Base-by-base conservation (phyloP, 2,888 invertebrate species). In the Creontiades dilutus region DNA sequence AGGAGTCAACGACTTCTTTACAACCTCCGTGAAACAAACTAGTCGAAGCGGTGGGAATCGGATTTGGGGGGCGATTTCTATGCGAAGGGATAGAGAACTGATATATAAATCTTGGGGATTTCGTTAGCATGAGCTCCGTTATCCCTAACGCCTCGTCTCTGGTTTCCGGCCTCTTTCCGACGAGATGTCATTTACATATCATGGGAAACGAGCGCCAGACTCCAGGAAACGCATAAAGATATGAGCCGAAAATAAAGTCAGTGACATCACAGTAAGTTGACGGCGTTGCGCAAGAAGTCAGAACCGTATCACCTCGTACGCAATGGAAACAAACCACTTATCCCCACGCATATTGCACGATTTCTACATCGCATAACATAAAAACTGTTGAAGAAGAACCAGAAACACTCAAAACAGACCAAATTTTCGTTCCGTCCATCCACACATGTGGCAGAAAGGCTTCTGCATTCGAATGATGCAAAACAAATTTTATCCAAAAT, bases 121-220 rank as follows among this genome's bases (percentile, higher is more conserved):
- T 68, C 68, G 68, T 68, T 68, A 68, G 68, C 23, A 23, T 68
- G 68, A 27, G 68, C 68, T 23, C 68, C 68, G 23, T 68, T 68
- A 68, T 68, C 27, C 23, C 11, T 11, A 68, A 68, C 68, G 23
- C 23, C 61, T 61, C 61, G 61, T 61, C 68, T 68, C 19, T 23
- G 23, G 68, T 68, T 68, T 68, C 68, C 23, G 23, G 68, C 23
- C 23, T 12, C 23, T 68, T 68, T 68, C 37, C 61, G 68, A 23
- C 23, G 23, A 13, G 23, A 23, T 68, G 23, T 68, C 68, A 68
- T 68, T 68, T 68, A 23, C 68, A 68, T 68, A 68, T 23, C 68
- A 68, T 23, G 68, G 23, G 68, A 68, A 23, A 11, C 68, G 19
- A 0, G 7, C 11, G 68, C 9, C 23, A 23, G 68, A 12, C 9